phyloP scores from a whole-genome alignment of 2,888 invertebrate genomes.

The Nomada lathburiana region DNA sequence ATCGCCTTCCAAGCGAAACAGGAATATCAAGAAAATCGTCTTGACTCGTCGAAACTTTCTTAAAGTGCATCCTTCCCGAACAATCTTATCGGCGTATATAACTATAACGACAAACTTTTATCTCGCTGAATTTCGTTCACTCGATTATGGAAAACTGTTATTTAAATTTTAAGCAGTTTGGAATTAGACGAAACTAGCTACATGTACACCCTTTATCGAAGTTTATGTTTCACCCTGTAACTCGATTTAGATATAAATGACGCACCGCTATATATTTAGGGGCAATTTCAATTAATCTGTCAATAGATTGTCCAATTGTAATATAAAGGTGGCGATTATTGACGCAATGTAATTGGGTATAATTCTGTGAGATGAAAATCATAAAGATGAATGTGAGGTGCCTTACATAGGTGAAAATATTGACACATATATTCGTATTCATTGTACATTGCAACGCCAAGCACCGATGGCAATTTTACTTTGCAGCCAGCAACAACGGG shows the following conservation, averaged over 20 bases:
- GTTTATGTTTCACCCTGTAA: conserved; percentile 23
- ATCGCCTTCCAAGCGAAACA: not conserved
- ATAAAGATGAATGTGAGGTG: too few relatives aligned
- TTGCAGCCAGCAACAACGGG: too few relatives aligned
- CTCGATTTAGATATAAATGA: conserved; percentile 25
- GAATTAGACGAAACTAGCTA: conserved; percentile 9
- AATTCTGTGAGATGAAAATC: too few relatives aligned
- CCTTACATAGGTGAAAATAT: too few relatives aligned
- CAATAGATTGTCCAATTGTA: too few relatives aligned
- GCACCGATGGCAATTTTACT: too few relatives aligned
- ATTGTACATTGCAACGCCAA: too few relatives aligned
- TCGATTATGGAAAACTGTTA: conserved; percentile 41
- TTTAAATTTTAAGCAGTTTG: conserved; percentile 48
- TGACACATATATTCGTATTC: too few relatives aligned
- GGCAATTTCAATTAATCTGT: not conserved
- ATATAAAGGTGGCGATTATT: too few relatives aligned
- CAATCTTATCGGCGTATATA: conserved; percentile 5
- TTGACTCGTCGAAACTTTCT: conserved; percentile 23
- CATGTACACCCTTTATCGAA: conserved; percentile 24
- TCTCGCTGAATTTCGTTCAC: conserved; percentile 39
- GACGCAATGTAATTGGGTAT: too few relatives aligned
- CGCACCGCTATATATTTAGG: not conserved
- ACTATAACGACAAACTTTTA: conserved; percentile 31
- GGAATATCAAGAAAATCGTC: not conserved
- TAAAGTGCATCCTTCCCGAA: not conserved